Percentiles rank a stretch among this genome's conserved stretches.
These are phyloP conservation scores for Eretmocerus hayati DNA, from an alignment of 2,888 invertebrate species.

Conservation along the genomic window DNA sequence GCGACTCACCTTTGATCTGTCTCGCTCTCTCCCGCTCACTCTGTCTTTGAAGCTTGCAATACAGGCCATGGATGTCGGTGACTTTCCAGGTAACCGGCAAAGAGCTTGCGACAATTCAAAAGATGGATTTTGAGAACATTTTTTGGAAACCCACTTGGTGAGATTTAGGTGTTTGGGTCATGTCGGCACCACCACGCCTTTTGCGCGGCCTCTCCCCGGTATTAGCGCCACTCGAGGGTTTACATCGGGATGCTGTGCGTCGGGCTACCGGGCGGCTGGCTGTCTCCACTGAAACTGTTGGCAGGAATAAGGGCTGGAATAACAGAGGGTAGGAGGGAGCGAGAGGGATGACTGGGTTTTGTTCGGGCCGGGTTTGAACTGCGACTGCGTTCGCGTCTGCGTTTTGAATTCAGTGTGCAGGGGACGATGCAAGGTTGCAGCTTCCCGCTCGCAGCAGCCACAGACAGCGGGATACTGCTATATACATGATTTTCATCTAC, in stretches of 20 bases:
- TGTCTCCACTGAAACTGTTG: too few species aligned
- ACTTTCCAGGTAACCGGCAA: neutral
- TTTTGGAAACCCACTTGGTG: too few species aligned
- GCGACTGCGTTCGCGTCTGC: constrained; percentile 26
- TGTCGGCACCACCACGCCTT: too few species aligned
- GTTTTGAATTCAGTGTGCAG: constrained; percentile 12
- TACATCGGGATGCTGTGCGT: neutral
- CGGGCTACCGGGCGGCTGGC: too few species aligned
- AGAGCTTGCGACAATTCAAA: too few species aligned
- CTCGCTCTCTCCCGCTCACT: neutral
- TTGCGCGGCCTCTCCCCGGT: constrained; percentile 1
- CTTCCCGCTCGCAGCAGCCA: neutral
- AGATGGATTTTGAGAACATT: too few species aligned
- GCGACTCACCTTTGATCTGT: constrained; percentile 1
- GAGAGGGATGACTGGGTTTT: constrained; percentile 1
- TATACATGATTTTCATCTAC: neutral
- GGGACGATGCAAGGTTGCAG: neutral
- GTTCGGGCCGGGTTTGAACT: constrained; percentile 4
- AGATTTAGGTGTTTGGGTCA: too few species aligned
- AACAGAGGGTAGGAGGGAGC: too few species aligned
- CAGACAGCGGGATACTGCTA: neutral
- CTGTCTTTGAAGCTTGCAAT: too few species aligned
- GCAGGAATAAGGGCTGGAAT: too few species aligned
- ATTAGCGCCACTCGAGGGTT: neutral
- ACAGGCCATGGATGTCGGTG: too few species aligned